Evolutionary conservation across 2,888 invertebrate genomes (phyloP), one percentile per base, ranked within the genome.

Genomic region (Synergus umbraculus): DNA sequence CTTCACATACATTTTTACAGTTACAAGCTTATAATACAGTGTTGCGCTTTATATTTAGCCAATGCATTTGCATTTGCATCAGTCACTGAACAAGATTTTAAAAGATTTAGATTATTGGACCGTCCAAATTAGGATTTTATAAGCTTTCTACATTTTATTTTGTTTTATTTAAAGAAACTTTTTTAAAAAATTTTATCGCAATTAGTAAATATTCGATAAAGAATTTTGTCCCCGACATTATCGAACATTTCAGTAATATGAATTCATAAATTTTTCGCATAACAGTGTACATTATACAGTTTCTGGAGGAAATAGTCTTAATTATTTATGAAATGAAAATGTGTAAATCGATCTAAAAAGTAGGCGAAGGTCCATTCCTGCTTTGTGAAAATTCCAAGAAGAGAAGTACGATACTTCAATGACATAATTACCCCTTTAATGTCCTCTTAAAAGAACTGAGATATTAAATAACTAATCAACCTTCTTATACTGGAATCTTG

Each of bases 301-400:
- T 67, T 67, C 4, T 44, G 22, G 9, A 67, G 18, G 67, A 43
- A 44, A 44, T 67, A 67, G 10, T 10, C 12, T 67, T 67, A 67
- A 67, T 67, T 67, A 44, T 67, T 67, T 67, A 67, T 67, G 44
- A 67, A 43, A 44, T 44, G 15, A 69, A 69, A 69, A 29, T 44
- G n/a, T 67, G 46, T 18, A 69, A 69, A 69, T 69, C 29, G 13
- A 49, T 46, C 15, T 13, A 15, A 49, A 69, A 69, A 49, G 13
- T 69, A 49, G 67, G 67, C 67, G 67, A 67, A 67, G 67, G 67
- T 67, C 44, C 44, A 46, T 67, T 44, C 41, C 43, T 9, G 18
- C 43, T 66, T 66, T 66, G 43, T 12, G 41, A 66, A 66, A 66
- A 43, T 43, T 66, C 43, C 65, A 66, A 43, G n/a, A 10, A 66